These are phyloP conservation scores for Heliconius hermathena DNA, from an alignment of 1,140 invertebrate species.

Conservation along the genomic window DNA sequence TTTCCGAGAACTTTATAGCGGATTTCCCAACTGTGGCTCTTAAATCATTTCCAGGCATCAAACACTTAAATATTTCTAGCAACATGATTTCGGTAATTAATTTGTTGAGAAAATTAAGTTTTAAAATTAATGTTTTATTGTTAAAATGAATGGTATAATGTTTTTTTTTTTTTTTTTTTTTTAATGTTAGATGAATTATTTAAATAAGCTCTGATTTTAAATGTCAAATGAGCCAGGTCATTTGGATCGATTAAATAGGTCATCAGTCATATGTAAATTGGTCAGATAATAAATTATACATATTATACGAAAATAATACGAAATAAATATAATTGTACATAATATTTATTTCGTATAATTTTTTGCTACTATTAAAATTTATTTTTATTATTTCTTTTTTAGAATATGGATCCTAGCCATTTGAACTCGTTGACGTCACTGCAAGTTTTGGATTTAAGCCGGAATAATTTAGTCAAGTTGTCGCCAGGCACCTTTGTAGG, in stretches of 20 bases:
- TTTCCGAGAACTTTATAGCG: slow-evolving; percentile 92
- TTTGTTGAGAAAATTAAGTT: neutral
- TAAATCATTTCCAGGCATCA: slow-evolving; percentile 85
- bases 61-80: slow-evolving; percentile 89
- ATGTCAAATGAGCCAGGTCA: slow-evolving; percentile 26
- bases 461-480: slow-evolving; percentile 92
- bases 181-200: neutral
- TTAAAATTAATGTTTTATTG: neutral
- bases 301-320: too few relatives aligned
- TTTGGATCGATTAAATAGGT: slow-evolving; percentile 11
- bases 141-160: neutral
- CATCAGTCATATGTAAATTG: slow-evolving; percentile 5
- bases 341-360: neutral
- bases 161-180: too few relatives aligned
- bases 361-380: neutral
- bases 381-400: slow-evolving; percentile 47
- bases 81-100: slow-evolving; percentile 90
- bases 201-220: slow-evolving; percentile 16
- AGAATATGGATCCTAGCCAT: slow-evolving; percentile 85
- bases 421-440: slow-evolving; percentile 85
- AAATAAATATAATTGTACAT: too few relatives aligned
- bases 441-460: slow-evolving; percentile 90
- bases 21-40: slow-evolving; percentile 90
- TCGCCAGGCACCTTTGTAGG: slow-evolving; percentile 90
- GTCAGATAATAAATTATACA: neutral